Base-by-base conservation (phyloP, 2,113 vertebrate species). In the Semicossyphus pulcher region DNA sequence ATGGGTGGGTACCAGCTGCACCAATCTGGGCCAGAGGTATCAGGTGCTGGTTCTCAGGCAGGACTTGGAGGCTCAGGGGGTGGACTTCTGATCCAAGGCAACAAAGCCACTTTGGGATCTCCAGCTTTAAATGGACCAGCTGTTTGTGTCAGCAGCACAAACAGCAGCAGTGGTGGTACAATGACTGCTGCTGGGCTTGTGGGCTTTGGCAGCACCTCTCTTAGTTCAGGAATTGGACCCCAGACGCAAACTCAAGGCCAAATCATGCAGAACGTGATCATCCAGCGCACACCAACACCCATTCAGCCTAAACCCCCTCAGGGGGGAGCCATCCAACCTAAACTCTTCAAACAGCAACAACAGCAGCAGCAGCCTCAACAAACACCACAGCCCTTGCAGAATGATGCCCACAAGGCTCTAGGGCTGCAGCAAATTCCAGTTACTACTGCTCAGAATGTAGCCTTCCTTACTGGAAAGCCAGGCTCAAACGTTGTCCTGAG, bases 251-350 rank as follows among this genome's bases (percentile, higher is more conserved):
- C 67, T 90, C 14, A 94, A 94, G 95, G 95, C 3, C 92, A 97
- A 0, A 83, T 98, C 78, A 95, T 97, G 77, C 96, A 95, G 61
- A 98, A 96, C 10, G 95, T 98, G 72, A 97, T 98, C 87, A 95
- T 99, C 45, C 97, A 99, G 69, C 88, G 97, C 37, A 97, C 96
- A 1, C 97, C 97, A 44, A 99, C 97, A 0, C 97, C 97, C 10
- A 99, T 99, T 85, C 97, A 99, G 67, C 97, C 97, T 84, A 99
- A 99, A 37, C 97, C 97, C 0, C 87, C 93, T 0, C 93, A 93
- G 61, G 93, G 95, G 0, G 97, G 96, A 0, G 88, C 95, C 48
- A 94, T 97, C 28, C 96, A 96, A 69, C 93, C 95, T 44, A 99
- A 98, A 85, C 91, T 96, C 26, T 98, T 95, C 89, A 94, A 94